These are phyloP conservation scores for Hormaphis cornu DNA, from an alignment of 1,140 invertebrate genomes.

Conservation along the genomic window DNA sequence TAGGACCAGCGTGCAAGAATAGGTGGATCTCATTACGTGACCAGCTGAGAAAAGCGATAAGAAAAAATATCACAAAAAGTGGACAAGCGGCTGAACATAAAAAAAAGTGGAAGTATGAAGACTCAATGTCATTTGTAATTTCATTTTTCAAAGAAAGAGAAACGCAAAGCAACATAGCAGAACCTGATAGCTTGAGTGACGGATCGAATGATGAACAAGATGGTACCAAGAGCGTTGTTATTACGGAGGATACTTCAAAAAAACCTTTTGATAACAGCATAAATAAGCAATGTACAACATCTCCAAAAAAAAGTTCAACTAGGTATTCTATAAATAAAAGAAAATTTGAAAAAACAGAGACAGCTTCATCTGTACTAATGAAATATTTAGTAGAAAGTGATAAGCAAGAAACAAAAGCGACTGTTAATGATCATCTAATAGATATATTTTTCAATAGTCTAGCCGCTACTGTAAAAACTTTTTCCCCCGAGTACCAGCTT, in stretches of 20 bases:
- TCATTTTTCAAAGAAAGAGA: conserved; percentile 3
- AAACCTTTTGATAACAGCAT: background rate
- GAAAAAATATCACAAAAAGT: background rate
- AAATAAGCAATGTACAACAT: background rate
- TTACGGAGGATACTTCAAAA: background rate
- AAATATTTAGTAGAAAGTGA: background rate
- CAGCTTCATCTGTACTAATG: background rate
- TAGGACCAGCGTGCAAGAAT: background rate
- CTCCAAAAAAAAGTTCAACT: background rate
- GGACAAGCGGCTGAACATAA: background rate
- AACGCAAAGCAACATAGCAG: background rate
- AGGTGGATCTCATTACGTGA: background rate
- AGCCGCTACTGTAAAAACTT: background rate
- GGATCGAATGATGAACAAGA: background rate
- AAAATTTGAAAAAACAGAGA: background rate
- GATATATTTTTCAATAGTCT: background rate
- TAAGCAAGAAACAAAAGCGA: background rate
- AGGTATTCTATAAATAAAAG: background rate
- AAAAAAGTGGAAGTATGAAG: conserved; percentile 13
- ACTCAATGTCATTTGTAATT: conserved; percentile 8
- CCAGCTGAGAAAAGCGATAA: background rate
- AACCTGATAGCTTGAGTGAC: background rate
- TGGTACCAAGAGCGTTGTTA: background rate
- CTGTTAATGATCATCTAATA: background rate
- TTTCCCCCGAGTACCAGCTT: background rate